Conservation (phyloP, 37 sponge, comb jelly and placozoan species). For the Spongia lamella region DNA sequence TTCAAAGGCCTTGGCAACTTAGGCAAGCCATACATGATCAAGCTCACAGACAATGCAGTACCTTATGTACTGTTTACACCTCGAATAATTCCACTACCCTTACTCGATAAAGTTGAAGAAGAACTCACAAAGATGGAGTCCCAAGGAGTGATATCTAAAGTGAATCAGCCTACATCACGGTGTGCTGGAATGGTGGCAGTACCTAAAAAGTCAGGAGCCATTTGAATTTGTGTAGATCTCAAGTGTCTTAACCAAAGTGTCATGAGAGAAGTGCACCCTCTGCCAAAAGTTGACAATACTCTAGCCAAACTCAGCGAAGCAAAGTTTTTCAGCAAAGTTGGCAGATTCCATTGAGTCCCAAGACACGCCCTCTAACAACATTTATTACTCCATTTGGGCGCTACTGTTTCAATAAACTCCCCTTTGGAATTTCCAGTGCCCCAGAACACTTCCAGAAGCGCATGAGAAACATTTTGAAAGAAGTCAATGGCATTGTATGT, state of each 20-base stretch:
- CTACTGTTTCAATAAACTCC: too few relatives aligned
- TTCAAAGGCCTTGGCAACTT: slow-evolving; percentile 32
- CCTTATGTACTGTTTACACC: slow-evolving; percentile 31
- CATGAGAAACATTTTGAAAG: slow-evolving; percentile 28
- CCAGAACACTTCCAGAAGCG: slow-evolving; percentile 34
- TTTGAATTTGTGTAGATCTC: slow-evolving; percentile 40
- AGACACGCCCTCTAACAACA: slow-evolving; percentile 21
- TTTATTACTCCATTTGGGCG: too few relatives aligned
- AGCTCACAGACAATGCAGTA: slow-evolving; percentile 28
- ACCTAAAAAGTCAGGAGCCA: slow-evolving; percentile 30
- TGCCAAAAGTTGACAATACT: slow-evolving; percentile 29
- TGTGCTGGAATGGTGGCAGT: slow-evolving; percentile 42
- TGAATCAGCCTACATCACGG: slow-evolving; percentile 27
- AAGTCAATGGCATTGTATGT: slow-evolving; percentile 27
- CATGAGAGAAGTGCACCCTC: slow-evolving; percentile 18
- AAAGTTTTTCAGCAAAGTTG: slow-evolving; percentile 26
- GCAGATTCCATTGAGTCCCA: slow-evolving; percentile 26
- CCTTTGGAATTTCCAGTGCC: slow-evolving; percentile 40
- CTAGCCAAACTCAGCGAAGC: slow-evolving; percentile 14
- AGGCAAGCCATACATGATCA: slow-evolving; percentile 23
- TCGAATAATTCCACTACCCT: slow-evolving; percentile 15
- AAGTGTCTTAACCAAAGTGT: slow-evolving; percentile 28
- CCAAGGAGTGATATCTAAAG: slow-evolving; percentile 22
- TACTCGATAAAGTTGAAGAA: slow-evolving; percentile 22
- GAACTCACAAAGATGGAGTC: slow-evolving; percentile 33